Conservation (phyloP, 1,140 invertebrate species). For the Sycophila sp. region DNA sequence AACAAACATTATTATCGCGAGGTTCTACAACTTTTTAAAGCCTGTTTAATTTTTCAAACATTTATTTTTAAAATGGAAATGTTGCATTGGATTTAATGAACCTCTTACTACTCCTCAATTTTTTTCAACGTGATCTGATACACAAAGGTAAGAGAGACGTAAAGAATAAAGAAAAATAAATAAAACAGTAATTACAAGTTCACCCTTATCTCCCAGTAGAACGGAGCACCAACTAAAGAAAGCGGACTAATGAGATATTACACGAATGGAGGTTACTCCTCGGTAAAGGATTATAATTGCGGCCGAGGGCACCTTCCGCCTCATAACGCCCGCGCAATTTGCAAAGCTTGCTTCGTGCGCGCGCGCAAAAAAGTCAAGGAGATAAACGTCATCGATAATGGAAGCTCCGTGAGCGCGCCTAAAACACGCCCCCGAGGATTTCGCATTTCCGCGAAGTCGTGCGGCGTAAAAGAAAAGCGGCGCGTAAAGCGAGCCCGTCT, state of each 20-base stretch:
- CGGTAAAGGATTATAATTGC: background rate
- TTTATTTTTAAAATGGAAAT: too few species aligned
- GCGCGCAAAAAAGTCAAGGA: background rate
- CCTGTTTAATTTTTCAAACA: too few species aligned
- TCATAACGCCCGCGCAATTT: slow-evolving; percentile 20
- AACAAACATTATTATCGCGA: too few species aligned
- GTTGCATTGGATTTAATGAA: too few species aligned
- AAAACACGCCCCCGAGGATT: slow-evolving; percentile 37
- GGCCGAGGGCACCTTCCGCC: background rate
- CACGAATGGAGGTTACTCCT: background rate
- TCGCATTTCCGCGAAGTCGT: slow-evolving; percentile 47
- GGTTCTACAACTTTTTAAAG: too few species aligned
- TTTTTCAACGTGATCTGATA: too few species aligned
- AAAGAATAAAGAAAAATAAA: too few species aligned
- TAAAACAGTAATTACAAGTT: too few species aligned
- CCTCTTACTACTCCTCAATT: too few species aligned
- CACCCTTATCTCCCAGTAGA: too few species aligned
- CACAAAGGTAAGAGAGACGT: too few species aligned
- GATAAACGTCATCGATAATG: slow-evolving; percentile 35
- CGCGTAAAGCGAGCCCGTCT: slow-evolving; percentile 43
- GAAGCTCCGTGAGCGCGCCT: slow-evolving; percentile 16
- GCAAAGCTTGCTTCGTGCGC: slow-evolving; percentile 3
- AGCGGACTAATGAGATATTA: background rate
- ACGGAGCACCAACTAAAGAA: too few species aligned
- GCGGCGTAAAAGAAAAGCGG: background rate